Conservation (phyloP, 2,113 vertebrate species). For the Equus przewalskii region DNA sequence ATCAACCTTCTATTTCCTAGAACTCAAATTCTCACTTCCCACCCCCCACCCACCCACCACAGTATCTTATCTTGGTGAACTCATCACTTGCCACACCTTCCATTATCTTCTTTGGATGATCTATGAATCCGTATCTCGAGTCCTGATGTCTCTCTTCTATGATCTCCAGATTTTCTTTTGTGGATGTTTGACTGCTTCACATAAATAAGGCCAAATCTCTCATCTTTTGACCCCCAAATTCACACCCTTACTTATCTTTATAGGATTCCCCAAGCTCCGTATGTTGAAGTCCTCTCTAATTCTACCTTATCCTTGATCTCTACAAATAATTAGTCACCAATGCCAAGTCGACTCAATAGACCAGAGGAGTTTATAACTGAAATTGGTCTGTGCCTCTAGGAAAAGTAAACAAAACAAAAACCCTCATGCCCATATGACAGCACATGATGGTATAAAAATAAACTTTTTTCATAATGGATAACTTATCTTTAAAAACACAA, state of each 20-base stretch:
- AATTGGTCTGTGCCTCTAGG: background rate
- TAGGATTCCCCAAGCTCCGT: background rate
- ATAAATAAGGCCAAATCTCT: conserved; percentile 22
- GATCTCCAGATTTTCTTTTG: conserved; percentile 7
- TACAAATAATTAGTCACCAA: background rate
- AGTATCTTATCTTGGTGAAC: background rate
- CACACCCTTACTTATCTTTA: background rate
- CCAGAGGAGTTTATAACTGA: background rate
- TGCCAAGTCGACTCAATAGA: background rate
- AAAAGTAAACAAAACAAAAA: conserved; percentile 38
- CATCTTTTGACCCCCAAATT: background rate
- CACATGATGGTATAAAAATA: conserved; percentile 24
- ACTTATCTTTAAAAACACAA: background rate
- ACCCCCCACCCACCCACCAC: no score
- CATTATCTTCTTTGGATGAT: background rate
- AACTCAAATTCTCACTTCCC: background rate
- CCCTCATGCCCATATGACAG: background rate
- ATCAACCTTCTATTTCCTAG: background rate
- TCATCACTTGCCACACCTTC: background rate
- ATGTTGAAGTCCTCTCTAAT: conserved; percentile 21
- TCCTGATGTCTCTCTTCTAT: background rate
- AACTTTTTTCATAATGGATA: background rate
- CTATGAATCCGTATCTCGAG: background rate
- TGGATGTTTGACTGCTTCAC: background rate
- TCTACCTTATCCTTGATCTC: conserved; percentile 12